Base-by-base conservation (phyloP, 2,888 invertebrate genomes). In the Lasioglossum oenotherae region DNA sequence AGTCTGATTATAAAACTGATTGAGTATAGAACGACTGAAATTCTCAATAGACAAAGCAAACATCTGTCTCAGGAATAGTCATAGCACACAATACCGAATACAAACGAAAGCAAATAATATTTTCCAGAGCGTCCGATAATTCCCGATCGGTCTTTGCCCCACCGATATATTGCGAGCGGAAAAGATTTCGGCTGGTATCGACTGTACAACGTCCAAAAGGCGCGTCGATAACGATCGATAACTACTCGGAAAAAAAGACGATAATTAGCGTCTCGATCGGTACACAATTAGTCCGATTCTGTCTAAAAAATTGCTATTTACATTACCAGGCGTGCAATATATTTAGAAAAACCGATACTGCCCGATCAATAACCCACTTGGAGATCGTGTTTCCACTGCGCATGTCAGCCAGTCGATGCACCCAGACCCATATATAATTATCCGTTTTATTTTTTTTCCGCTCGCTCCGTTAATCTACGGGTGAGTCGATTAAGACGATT, bases 281-380 rank as follows among this genome's bases (percentile, higher is more conserved):
- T 57, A n/a, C n/a, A 0, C n/a, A n/a, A 64, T 31, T 64, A 64
- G 1, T 44, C 27, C 38, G 1, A 35, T 16, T 38, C 8, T 12
- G 46, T 67, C 38, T 67, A 53, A 80, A 84, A 85, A 85, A 49
- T 67, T 46, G n/a, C 41, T 80, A 78, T 81, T 78, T 77, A 35
- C 35, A 67, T 77, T 64, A n/a, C 60, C 23, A 53, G 60, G 64
- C 44, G 19, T 46, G 57, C 49, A 79, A 81, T 81, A 78, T 86
- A 86, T 86, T 86, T 86, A 86, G 85, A 83, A 87, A 87, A 87
- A 85, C 81, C 83, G 81, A 87, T 87, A 81, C 57, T 31, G 72
- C 74, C 38, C 76, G 88, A 89, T 90, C 91, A 91, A 90, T 90
- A 90, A 90, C 87, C 89, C 87, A 91, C 80, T 91, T 90, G 87